A percentile compares a stretch with the other conserved stretches of the same genome.
Conservation (phyloP, 2,113 vertebrate genomes). For the Mustelus asterias region DNA sequence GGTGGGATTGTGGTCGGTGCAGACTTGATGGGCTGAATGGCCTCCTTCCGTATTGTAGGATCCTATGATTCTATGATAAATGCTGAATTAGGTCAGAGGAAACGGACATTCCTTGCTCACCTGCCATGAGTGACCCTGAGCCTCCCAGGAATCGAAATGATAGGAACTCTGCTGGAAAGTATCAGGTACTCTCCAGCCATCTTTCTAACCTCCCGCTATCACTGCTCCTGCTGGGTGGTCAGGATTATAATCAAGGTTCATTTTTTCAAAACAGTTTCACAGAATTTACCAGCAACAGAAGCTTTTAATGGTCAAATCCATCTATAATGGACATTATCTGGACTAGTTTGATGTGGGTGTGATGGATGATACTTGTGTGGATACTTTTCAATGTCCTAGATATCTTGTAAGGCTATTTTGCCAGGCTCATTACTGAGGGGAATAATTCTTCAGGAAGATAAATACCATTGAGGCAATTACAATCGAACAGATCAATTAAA, state of each 20-base stretch:
- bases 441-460: background rate
- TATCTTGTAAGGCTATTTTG: background rate
- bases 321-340: background rate
- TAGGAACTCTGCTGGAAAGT: background rate
- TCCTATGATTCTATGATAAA: no score
- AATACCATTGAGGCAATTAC: background rate
- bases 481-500: constrained; percentile 9
- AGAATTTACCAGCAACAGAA: background rate
- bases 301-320: background rate
- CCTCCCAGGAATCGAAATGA: background rate
- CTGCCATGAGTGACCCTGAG: background rate
- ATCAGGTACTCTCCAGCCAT: background rate
- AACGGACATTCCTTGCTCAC: background rate
- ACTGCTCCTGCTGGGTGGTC: background rate
- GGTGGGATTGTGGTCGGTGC: no score
- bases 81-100: background rate
- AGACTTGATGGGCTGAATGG: no score
- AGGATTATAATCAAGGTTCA: background rate
- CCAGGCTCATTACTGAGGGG: background rate
- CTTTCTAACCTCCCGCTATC: background rate
- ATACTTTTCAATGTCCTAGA: background rate
- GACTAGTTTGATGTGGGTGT: background rate
- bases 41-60: no score
- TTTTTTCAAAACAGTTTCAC: background rate
- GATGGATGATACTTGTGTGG: background rate